Percentiles rank a stretch among this genome's conserved stretches.
Conservation (phyloP, 2,888 invertebrate genomes). For the Aleiodes alternator region DNA sequence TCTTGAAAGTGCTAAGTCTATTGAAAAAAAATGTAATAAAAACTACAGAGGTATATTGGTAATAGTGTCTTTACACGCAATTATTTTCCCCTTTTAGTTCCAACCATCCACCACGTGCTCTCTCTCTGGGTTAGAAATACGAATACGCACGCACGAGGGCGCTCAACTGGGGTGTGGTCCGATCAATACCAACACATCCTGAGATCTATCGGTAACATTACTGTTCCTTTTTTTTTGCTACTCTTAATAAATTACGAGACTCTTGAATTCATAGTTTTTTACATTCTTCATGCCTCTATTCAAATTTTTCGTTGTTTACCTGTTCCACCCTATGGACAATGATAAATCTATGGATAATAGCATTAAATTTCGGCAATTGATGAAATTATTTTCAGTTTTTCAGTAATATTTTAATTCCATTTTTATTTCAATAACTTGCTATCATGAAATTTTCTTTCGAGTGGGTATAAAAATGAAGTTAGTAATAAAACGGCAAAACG, state of each 20-base stretch:
- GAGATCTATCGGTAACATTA: slow-evolving; percentile 66
- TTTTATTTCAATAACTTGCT: no score
- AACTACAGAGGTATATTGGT: background rate
- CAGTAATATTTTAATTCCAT: no score
- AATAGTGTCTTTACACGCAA: background rate
- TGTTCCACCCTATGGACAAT: no score
- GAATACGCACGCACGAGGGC: slow-evolving; percentile 50
- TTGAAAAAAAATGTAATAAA: background rate
- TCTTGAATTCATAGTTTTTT: no score
- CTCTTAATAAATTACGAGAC: slow-evolving; percentile 23
- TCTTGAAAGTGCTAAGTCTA: background rate
- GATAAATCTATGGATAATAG: no score
- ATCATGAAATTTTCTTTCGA: no score
- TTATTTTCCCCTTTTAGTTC: slow-evolving; percentile 4
- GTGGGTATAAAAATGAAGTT: no score
- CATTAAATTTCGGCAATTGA: no score
- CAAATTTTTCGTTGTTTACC: no score
- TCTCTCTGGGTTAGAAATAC: slow-evolving; percentile 31
- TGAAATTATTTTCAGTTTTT: no score
- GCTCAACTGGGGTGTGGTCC: slow-evolving; percentile 72
- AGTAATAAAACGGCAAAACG: no score
- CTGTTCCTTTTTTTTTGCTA: background rate
- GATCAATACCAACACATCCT: slow-evolving; percentile 72
- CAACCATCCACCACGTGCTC: slow-evolving; percentile 25
- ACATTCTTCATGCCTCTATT: no score